Evolutionary conservation across 2,797 vertebrate species (phyloP), one percentile per base, ranked within the genome.

Genomic region (Simalia tracyae): DNA sequence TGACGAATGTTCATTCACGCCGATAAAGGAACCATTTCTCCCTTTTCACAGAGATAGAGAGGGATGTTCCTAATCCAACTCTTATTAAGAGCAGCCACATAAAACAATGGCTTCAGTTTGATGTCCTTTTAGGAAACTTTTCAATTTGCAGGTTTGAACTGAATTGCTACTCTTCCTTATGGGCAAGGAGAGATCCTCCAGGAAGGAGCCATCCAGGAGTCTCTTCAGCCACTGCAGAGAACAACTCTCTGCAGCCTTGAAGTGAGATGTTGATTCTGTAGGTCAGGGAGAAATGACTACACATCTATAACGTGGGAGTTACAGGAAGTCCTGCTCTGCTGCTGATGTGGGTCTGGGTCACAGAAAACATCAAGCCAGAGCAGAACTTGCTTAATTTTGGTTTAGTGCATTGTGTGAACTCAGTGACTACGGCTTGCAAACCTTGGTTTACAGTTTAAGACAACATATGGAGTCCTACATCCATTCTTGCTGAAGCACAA

Each of bases 1-100:
- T 0, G 87, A 90, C 96, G 96, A 92, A n/a, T 94, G 92, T 88
- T 46, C 87, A 90, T 84, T 68, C 87, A 28, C 0, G 0, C 50
- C 94, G 94, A 94, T 89, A 94, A 59, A 93, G 56, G 93, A 95
- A 85, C 64, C 76, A 19, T 94, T 96, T 95, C 60, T 68, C 86
- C 95, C 94, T 66, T 86, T 87, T 0, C 26, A 85, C 14, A 76
- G 64, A 36, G 60, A 66, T 0, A 54, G 50, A 91, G 72, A 89
- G 91, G 31, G 87, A 28, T 2, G 85, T 46, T 89, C 61, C 92
- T 63, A 22, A 66, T 56, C 26, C 92, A 56, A 24, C 94, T 89
- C 91, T 56, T 85, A 57, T 94, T 92, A 93, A 85, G 90, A 60
- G 87, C 84, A 94, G 93, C 94, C 90, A 85, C 84, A 14, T 17